Conservation (phyloP, 1,140 invertebrate species). For the Drosophila miranda region DNA sequence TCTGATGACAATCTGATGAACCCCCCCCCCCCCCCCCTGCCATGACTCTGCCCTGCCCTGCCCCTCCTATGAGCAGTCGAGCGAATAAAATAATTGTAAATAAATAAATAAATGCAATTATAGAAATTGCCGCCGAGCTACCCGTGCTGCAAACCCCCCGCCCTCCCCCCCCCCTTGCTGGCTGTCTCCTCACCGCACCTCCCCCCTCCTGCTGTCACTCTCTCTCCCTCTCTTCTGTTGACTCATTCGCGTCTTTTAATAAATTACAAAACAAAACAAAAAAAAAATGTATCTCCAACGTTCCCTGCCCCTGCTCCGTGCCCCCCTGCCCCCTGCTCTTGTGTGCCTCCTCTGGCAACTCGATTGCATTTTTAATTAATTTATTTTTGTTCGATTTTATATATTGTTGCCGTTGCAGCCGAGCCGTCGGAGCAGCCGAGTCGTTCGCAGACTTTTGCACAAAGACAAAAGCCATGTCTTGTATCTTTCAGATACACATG, state of each 20-base stretch:
- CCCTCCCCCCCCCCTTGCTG: neutral
- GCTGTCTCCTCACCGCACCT: neutral
- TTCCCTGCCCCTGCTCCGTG: neutral
- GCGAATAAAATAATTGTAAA: slow-evolving; percentile 54
- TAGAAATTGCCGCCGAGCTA: slow-evolving; percentile 37
- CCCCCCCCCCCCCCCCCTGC: too few species aligned
- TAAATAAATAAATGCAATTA: slow-evolving; percentile 73
- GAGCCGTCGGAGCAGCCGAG: too few species aligned
- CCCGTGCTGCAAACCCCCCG: too few species aligned
- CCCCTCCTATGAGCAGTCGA: neutral
- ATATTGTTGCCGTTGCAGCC: slow-evolving; percentile 14
- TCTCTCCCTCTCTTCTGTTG: neutral
- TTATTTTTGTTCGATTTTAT: slow-evolving; percentile 63
- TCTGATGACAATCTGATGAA: slow-evolving; percentile 64
- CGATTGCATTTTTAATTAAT: slow-evolving; percentile 77
- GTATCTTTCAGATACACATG: slow-evolving; percentile 70
- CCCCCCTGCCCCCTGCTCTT: neutral
- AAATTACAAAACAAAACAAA: slow-evolving; percentile 37
- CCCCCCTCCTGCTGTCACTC: neutral
- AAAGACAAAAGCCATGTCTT: slow-evolving; percentile 77
- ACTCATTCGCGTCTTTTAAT: slow-evolving; percentile 43
- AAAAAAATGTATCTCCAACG: slow-evolving; percentile 27
- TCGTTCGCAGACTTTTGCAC: slow-evolving; percentile 42
- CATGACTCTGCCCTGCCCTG: too few species aligned
- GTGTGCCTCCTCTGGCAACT: slow-evolving; percentile 18